A percentile compares a stretch with the other conserved stretches of the same genome.
These are phyloP conservation scores for Pterocles gutturalis DNA, from an alignment of 2,113 vertebrate genomes.

Conservation along the genomic window DNA sequence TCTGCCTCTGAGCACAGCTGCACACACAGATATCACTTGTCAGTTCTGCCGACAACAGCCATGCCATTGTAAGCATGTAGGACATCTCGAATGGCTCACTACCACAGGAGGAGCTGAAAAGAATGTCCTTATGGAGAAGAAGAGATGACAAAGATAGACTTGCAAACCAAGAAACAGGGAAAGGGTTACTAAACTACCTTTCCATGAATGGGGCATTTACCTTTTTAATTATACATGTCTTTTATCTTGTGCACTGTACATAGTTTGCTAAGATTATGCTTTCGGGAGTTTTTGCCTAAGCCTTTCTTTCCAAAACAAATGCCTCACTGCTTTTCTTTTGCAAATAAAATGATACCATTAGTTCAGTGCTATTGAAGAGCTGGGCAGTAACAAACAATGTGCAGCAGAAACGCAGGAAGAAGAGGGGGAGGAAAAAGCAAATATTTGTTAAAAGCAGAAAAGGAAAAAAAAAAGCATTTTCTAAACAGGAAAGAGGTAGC, in stretches of 20 bases:
- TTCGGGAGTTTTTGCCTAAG: conserved; percentile 4
- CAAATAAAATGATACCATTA: conserved; percentile 1
- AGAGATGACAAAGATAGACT: background rate
- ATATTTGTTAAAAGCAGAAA: conserved; percentile 32
- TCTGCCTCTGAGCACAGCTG: background rate
- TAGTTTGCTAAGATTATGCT: background rate
- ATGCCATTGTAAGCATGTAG: accelerated
- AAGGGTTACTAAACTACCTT: background rate
- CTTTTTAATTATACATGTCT: background rate
- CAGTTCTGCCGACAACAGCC: background rate
- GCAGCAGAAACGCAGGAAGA: background rate
- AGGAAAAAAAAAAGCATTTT: background rate
- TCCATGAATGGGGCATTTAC: background rate
- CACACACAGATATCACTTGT: background rate
- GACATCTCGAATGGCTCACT: background rate
- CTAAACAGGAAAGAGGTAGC: background rate
- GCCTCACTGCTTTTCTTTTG: conserved; percentile 12
- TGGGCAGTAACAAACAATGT: background rate
- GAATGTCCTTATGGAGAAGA: background rate
- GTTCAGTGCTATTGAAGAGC: background rate
- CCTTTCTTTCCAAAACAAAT: conserved; percentile 23
- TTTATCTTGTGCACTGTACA: background rate
- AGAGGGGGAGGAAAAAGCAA: background rate
- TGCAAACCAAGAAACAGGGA: background rate
- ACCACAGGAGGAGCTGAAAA: background rate